phyloP scores from a whole-genome alignment of 2,113 vertebrate species.

The Sebastes fasciatus region DNA sequence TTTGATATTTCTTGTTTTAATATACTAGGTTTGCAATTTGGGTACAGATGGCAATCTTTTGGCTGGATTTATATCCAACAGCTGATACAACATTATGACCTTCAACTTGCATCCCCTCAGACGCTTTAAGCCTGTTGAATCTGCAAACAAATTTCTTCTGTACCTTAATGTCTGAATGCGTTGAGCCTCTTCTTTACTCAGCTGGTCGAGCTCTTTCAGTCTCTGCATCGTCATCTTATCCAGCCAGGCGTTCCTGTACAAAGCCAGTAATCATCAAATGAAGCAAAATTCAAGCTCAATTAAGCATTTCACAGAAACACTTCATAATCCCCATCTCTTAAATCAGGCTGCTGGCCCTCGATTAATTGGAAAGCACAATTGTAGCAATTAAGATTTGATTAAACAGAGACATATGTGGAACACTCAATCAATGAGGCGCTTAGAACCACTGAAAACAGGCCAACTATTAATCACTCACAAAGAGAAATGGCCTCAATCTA shows the following conservation, averaged over 20 bases:
- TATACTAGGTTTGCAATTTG: not conserved
- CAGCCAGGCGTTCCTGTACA: conserved; percentile 78
- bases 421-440: conserved; percentile 62
- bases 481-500: conserved; percentile 62
- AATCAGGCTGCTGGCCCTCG: conserved; percentile 39
- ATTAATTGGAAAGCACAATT: conserved; percentile 64
- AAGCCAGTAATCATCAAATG: conserved; percentile 33
- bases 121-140: not conserved
- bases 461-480: conserved; percentile 56
- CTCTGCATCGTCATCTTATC: conserved; percentile 76
- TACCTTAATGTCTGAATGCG: conserved; percentile 77
- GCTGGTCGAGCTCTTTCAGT: conserved; percentile 71
- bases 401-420: conserved; percentile 54
- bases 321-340: conserved; percentile 35
- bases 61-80: not conserved
- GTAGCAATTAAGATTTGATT: conserved; percentile 71
- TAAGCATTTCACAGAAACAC: conserved; percentile 48
- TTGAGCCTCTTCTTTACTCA: conserved; percentile 73
- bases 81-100: not conserved
- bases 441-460: conserved; percentile 47
- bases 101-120: not conserved
- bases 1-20: not conserved
- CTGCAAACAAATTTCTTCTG: not conserved
- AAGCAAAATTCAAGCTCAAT: conserved; percentile 33
- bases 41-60: not conserved